Base-by-base conservation (phyloP, 2,888 invertebrate genomes). In the Corythucha ciliata region DNA sequence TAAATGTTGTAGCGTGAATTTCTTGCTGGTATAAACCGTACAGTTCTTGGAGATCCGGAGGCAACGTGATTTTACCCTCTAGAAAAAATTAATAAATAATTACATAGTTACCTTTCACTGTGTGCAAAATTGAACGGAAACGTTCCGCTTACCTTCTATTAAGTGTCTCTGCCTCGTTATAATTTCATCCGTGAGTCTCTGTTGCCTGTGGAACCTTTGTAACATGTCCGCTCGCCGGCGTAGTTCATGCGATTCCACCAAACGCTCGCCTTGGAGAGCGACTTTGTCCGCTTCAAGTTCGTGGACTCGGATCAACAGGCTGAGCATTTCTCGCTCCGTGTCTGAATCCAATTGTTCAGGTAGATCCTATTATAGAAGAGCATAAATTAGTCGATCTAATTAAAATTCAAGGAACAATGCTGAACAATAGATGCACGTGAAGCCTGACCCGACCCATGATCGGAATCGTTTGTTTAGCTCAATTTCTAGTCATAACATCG, bases 251-350 rank as follows among this genome's bases (percentile, higher is more conserved):
- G 89, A 85, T 21, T 88, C 76, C 40, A 89, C 82, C 51, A 92
- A 73, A 27, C 88, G 74, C 65, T 88, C 86, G 2, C 90, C 88
- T 69, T 91, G 90, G 62, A 92, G 73, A 61, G 92, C 91, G 70
- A 88, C 80, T 71, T 91, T 94, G 67, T 92, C 90, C 0, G 93
- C 91, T 70, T 94, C 94, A 50, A 93, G 73, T 69, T 92, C 89
- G 66, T 94, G 93, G 32, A 94, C 91, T 59, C 88, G 79, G 63
- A 91, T 87, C 67, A 96, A 80, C 42, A 96, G 72, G 20, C 85
- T 81, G 53, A 90, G 69, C 50, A 94, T 79, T 66, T 96, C 94
- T 34, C 87, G 76, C 70, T 96, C 93, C 58, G 93, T 90, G 47
- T 88, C 85, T 55, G 85, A 87, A 64, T 81, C 85, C 48, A 91